A percentile compares a stretch with the other conserved stretches of the same genome.
These are phyloP conservation scores for Leistus spinibarbis DNA, from an alignment of 2,888 invertebrate genomes.

Conservation along the genomic window DNA sequence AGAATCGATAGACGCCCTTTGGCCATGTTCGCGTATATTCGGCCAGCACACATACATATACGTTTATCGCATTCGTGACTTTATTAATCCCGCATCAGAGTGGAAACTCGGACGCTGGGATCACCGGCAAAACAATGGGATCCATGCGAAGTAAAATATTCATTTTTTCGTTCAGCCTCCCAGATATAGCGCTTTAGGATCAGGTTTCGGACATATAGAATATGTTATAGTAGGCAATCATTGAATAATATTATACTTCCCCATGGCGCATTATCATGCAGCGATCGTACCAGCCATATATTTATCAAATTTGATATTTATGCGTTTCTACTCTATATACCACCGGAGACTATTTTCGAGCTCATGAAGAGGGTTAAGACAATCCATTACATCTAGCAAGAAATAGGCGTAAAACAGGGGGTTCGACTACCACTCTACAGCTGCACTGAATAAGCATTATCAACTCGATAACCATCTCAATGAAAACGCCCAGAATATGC, in stretches of 20 bases:
- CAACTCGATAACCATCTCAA: too few species aligned
- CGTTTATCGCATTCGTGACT: not conserved
- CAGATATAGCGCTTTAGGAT: not conserved
- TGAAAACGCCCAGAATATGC: too few species aligned
- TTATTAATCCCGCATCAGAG: not conserved
- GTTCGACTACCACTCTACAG: too few species aligned
- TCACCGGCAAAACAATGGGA: not conserved
- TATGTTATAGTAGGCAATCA: not conserved
- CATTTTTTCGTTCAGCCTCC: not conserved
- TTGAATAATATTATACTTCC: not conserved
- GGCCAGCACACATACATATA: not conserved
- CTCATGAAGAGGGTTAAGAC: too few species aligned
- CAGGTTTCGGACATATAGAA: not conserved
- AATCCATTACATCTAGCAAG: too few species aligned
- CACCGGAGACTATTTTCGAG: too few species aligned
- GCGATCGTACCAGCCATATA: too few species aligned
- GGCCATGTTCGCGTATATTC: not conserved
- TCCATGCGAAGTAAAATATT: not conserved
- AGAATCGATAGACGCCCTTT: not conserved
- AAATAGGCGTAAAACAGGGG: too few species aligned
- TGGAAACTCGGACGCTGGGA: not conserved
- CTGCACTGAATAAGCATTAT: too few species aligned
- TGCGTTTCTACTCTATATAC: too few species aligned
- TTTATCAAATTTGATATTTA: too few species aligned
- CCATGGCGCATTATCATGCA: not conserved